These are phyloP conservation scores for Pelecanoides urinatrix DNA, from an alignment of 2,113 vertebrate genomes.

Conservation along the genomic window DNA sequence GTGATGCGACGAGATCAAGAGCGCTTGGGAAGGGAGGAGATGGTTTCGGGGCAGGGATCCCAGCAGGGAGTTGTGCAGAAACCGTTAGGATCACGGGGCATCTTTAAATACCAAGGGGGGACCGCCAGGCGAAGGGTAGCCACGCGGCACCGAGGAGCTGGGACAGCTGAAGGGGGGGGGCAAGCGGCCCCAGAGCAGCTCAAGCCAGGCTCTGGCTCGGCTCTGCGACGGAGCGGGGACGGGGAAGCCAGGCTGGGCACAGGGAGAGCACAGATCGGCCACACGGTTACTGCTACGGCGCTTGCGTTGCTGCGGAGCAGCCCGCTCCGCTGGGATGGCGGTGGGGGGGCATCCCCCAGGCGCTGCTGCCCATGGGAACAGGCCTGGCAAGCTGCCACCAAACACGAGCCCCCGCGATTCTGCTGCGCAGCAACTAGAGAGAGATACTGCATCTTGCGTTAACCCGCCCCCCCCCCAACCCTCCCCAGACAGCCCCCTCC, in stretches of 20 bases:
- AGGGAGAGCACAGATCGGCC: neutral
- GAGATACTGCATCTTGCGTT: constrained; percentile 15
- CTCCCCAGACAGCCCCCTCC: neutral
- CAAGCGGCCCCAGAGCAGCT: neutral
- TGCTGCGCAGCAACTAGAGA: neutral
- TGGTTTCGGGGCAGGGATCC: neutral
- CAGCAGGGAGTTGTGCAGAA: constrained; percentile 50
- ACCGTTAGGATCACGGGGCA: neutral
- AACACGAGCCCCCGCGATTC: neutral
- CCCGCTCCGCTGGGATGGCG: neutral
- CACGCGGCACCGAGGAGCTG: constrained; percentile 30
- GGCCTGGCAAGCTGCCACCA: neutral
- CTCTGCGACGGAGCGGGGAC: neutral
- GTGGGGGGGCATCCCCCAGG: neutral
- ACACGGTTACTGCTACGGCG: neutral
- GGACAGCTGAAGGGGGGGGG: neutral
- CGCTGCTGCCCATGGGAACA: neutral
- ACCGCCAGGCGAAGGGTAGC: constrained; percentile 6
- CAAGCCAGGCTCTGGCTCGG: neutral
- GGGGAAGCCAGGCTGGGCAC: neutral
- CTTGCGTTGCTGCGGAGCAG: neutral
- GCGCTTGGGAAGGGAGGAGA: neutral
- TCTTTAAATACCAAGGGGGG: constrained; percentile 42
- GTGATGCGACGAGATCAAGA: neutral
- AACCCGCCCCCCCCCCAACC: neutral